phyloP scores from a whole-genome alignment of 2,113 vertebrate genomes.

The Grammomys dolichurus region DNA sequence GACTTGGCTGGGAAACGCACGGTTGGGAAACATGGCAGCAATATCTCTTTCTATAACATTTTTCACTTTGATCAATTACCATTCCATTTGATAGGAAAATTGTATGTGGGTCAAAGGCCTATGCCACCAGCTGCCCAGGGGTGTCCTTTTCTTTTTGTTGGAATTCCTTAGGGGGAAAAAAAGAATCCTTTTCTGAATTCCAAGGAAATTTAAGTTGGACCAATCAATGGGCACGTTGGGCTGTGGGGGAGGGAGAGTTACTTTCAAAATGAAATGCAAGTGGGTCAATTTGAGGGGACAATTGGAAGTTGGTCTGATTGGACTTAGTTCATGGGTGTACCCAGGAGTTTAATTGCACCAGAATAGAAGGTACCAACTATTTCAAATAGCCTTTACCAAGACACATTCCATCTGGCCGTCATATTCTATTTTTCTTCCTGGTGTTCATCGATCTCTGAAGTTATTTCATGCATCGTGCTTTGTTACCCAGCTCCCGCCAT shows the following conservation, averaged over 20 bases:
- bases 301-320: neutral
- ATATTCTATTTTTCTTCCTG: neutral
- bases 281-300: neutral
- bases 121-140: neutral
- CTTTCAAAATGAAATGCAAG: conserved; percentile 49
- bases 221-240: neutral
- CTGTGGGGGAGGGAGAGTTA: neutral
- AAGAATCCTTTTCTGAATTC: conserved; percentile 3
- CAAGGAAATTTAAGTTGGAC: neutral
- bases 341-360: neutral
- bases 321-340: neutral
- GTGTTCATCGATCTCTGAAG: neutral
- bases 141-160: neutral
- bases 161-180: neutral
- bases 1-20: conserved; percentile 83
- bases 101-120: conserved; percentile 72
- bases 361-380: neutral
- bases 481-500: neutral
- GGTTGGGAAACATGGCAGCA: conserved; percentile 84
- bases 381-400: neutral
- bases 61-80: conserved; percentile 84
- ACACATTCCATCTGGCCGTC: neutral
- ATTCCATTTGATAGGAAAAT: conserved; percentile 69
- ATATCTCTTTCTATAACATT: conserved; percentile 82
- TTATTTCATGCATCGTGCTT: neutral